phyloP scores from a whole-genome alignment of 2,888 invertebrate species.

The Drosophila mayaguana region DNA sequence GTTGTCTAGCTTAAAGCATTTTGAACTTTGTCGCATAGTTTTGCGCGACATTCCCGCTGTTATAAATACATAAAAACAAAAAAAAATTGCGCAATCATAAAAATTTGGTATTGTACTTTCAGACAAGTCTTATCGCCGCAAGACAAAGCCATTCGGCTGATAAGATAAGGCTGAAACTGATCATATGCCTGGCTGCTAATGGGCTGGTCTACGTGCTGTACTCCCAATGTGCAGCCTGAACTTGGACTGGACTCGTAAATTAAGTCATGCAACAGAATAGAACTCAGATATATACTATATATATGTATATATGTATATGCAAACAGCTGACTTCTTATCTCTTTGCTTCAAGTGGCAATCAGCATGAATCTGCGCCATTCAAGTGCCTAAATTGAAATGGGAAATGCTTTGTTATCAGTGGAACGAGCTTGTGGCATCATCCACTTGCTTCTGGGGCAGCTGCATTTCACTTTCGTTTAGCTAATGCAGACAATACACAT shows the following conservation, averaged over 20 bases:
- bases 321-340: not conserved
- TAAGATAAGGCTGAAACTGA: conserved; percentile 54
- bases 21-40: not conserved
- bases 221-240: conserved; percentile 44
- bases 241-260: conserved; percentile 9
- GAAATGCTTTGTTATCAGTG: conserved; percentile 33
- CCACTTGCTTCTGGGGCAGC: conserved; percentile 8
- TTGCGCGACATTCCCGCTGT: conserved; percentile 19
- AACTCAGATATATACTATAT: conserved; percentile 2
- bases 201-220: conserved; percentile 60
- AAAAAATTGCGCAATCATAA: conserved; percentile 43
- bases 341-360: conserved; percentile 51
- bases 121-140: conserved; percentile 41
- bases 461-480: conserved; percentile 64
- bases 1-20: conserved; percentile 8
- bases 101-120: conserved; percentile 31
- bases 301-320: not conserved
- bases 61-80: conserved; percentile 31
- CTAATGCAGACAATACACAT: conserved; percentile 25
- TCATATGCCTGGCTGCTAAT: conserved; percentile 53
- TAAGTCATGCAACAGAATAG: conserved; percentile 1
- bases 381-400: conserved; percentile 24
- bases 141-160: conserved; percentile 20
- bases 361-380: conserved; percentile 25
- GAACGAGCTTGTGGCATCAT: conserved; percentile 15